Evolutionary conservation across 2,888 invertebrate species (phyloP), one percentile per base, ranked within the genome.

Genomic region (Chaetoderma sp.): DNA sequence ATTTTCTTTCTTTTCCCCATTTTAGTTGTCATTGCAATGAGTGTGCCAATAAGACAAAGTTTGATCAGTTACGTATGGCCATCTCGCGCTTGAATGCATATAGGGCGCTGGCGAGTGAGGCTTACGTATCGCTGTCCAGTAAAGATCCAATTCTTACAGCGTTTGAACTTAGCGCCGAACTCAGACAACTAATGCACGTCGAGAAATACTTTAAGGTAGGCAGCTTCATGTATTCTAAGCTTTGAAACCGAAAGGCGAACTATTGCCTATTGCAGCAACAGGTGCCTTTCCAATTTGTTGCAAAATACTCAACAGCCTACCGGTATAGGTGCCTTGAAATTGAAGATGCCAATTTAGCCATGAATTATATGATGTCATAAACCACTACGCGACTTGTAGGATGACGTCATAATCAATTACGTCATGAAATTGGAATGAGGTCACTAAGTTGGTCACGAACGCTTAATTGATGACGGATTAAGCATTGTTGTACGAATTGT

Each of bases 151-250:
- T 85, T 23, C 70, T 84, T 27, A 82, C 83, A n/a, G 82, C 83
- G 8, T 85, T 85, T 65, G 76, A 82, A 59, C 68, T 85, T 33
- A 77, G 80, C 4, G 71, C 78, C 13, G 84, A 83, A 59, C 73
- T 85, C 18, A 75, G 77, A 47, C 63, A 77, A n/a, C 69, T 85
- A 57, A 77, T 83, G 0, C 68, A 70, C 1, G 74, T 80, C 25
- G 84, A 84, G 58, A 86, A 85, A 64, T 82, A 85, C 70, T 86
- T 84, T 62, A 83, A 82, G 76, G 86, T 85, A 69, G 67, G 57
- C 44, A 8, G 27, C 28, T 21, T 44, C 44, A 32, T 30, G n/a
- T n/a, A n/a, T 16, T 28, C 10, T 5, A 1, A 39, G 16, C 16
- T 39, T n/a, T 39, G 10, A 13, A 39, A 16, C 39, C 39, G 39